Percentiles rank a stretch among this genome's conserved stretches.
These are phyloP conservation scores for Bilobella aurantiaca DNA, from an alignment of 1,140 invertebrate species.

Conservation along the genomic window DNA sequence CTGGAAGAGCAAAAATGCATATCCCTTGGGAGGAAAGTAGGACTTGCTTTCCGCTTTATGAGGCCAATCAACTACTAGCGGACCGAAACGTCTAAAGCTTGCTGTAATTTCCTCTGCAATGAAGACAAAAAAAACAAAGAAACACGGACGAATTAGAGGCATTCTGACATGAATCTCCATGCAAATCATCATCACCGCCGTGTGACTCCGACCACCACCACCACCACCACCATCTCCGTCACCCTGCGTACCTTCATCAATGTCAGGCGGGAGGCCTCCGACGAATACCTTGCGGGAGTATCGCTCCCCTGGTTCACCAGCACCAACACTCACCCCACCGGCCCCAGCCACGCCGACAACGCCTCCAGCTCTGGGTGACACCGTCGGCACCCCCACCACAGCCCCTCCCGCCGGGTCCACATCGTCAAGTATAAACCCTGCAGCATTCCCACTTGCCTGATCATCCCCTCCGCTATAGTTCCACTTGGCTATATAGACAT, in stretches of 20 bases:
- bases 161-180: too few species aligned
- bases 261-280: slow-evolving; percentile 93
- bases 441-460: slow-evolving; percentile 45
- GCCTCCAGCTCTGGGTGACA: slow-evolving; percentile 24
- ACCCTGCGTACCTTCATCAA: slow-evolving; percentile 97
- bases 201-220: too few species aligned
- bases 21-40: slow-evolving; percentile 97
- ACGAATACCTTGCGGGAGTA: slow-evolving; percentile 98
- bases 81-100: slow-evolving; percentile 92
- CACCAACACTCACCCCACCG: slow-evolving; percentile 14
- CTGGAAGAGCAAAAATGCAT: slow-evolving; percentile 82
- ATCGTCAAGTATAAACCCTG: slow-evolving; percentile 40
- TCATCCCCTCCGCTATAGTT: slow-evolving; percentile 49
- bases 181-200: too few species aligned
- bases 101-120: slow-evolving; percentile 91
- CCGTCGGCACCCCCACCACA: slow-evolving; percentile 30
- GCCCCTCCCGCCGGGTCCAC: slow-evolving; percentile 41
- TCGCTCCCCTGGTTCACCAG: slow-evolving; percentile 49
- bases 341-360: too few species aligned
- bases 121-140: too few species aligned
- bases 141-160: too few species aligned
- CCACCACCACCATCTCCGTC: too few species aligned
- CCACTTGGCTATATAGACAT: too few species aligned
- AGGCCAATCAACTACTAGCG: slow-evolving; percentile 95
- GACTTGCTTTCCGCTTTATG: slow-evolving; percentile 99